A percentile compares a stretch with the other conserved stretches of the same genome.
These are phyloP conservation scores for Echinops telfairi DNA, from an alignment of 2,113 vertebrate species.

Conservation along the genomic window DNA sequence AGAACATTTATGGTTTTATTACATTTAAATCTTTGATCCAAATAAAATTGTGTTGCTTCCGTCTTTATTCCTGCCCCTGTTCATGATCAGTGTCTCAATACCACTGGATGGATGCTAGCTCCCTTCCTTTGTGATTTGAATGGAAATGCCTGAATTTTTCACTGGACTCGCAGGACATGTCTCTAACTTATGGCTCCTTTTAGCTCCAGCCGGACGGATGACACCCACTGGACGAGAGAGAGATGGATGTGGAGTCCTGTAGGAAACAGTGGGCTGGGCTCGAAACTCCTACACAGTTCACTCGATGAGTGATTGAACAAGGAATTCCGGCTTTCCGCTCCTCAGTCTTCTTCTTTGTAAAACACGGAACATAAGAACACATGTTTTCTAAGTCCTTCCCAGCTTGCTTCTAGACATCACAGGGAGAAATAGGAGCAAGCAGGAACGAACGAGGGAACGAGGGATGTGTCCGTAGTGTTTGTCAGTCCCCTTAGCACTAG, in stretches of 20 bases:
- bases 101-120: too few relatives aligned
- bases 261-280: neutral
- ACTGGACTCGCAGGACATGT: neutral
- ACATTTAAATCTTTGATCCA: too few relatives aligned
- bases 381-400: neutral
- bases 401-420: neutral
- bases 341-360: neutral
- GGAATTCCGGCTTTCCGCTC: neutral
- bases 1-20: too few relatives aligned
- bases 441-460: neutral
- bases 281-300: neutral
- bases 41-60: too few relatives aligned
- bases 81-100: too few relatives aligned
- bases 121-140: too few relatives aligned
- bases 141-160: too few relatives aligned
- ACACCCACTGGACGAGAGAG: neutral
- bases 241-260: neutral
- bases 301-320: neutral
- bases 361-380: neutral
- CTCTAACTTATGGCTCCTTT: neutral
- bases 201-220: neutral
- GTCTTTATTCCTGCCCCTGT: too few relatives aligned
- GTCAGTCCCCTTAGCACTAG: neutral
- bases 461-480: fast-evolving
- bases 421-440: neutral